Evolutionary conservation across 1,140 invertebrate genomes (phyloP).

Genomic region (Drosophila oshimai): DNA sequence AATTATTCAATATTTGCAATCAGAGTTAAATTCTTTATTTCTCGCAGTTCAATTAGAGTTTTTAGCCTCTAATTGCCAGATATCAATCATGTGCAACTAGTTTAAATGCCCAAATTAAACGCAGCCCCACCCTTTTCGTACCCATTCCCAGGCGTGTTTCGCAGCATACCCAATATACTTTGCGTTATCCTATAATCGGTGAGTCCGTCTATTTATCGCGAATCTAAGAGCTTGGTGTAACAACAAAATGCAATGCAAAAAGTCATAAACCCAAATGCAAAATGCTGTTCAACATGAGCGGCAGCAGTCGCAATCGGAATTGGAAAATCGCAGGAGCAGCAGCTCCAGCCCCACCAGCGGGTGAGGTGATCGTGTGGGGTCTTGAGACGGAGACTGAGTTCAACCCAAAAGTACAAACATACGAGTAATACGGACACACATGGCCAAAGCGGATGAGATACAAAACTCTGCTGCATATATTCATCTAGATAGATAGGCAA

Average conservation of each 20-base stretch:
- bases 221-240: constrained; percentile 45
- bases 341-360: constrained; percentile 10
- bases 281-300: constrained; percentile 57
- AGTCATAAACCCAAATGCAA: constrained; percentile 43
- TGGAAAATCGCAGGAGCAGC: constrained; percentile 19
- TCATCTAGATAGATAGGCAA: constrained; percentile 31
- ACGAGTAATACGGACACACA: constrained; percentile 20
- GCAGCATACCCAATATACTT: constrained; percentile 17
- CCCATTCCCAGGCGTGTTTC: constrained; percentile 15
- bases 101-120: constrained; percentile 13
- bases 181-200: constrained; percentile 35
- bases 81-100: constrained; percentile 18
- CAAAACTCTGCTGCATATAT: constrained; percentile 24
- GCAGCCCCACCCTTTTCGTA: constrained; percentile 4
- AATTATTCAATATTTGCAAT: not conserved
- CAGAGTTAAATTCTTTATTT: not conserved
- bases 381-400: not conserved
- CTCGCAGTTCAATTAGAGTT: not conserved
- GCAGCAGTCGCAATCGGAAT: constrained; percentile 30
- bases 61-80: not conserved
- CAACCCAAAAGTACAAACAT: constrained; percentile 25
- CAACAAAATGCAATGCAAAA: constrained; percentile 39
- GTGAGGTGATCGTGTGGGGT: constrained; percentile 47
- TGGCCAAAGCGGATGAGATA: constrained; percentile 29
- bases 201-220: constrained; percentile 32